Conservation (phyloP, 2,888 invertebrate species). For the Himalopsyche japonica region DNA sequence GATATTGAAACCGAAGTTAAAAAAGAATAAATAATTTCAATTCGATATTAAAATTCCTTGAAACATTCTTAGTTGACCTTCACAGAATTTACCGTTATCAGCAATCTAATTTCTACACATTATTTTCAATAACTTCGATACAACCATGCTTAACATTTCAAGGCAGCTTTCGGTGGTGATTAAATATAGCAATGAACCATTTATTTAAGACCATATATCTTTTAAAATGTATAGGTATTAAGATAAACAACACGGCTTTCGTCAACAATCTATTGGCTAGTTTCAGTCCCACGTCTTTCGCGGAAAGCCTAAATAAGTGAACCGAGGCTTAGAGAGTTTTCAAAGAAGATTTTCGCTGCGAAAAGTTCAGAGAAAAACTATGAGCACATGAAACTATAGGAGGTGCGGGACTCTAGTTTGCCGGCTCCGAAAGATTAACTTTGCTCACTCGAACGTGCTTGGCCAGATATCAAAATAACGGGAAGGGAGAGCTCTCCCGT, state of each 20-base stretch:
- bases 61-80: no score
- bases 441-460: conserved; percentile 26
- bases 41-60: no score
- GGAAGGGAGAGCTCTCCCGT: not conserved
- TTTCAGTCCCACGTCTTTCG: not conserved
- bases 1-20: no score
- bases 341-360: conserved; percentile 10
- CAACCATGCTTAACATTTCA: no score
- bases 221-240: not conserved
- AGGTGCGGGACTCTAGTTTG: conserved; percentile 1
- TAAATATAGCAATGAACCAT: no score
- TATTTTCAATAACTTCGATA: no score
- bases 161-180: no score
- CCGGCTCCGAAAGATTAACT: conserved; percentile 32
- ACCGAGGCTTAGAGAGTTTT: conserved; percentile 12
- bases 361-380: conserved; percentile 22
- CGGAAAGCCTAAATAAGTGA: not conserved
- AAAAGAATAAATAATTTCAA: no score
- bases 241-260: not conserved
- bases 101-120: no score
- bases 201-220: no score
- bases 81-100: no score
- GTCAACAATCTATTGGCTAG: not conserved
- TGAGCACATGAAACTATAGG: conserved; percentile 12
- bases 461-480: conserved; percentile 32